Base-by-base conservation (phyloP, 1,140 invertebrate species). In the Monomorium pharaonis region DNA sequence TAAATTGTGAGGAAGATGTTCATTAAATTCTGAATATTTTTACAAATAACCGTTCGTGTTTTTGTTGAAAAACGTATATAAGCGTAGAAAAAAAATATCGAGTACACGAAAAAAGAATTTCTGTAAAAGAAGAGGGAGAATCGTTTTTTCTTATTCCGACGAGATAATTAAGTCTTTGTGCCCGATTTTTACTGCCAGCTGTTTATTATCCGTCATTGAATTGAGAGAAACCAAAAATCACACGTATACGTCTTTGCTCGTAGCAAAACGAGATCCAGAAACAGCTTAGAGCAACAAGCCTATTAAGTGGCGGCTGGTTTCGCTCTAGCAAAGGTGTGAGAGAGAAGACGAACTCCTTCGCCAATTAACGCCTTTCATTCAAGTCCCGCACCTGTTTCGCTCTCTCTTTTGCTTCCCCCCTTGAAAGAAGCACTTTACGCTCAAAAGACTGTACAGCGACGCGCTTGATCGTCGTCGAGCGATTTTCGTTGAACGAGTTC, bases 321-420 rank as follows among this genome's bases (percentile, higher is more conserved):
- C 42, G 67, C 1, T 42, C 74, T 58, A 30, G 33, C 30, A 49
- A 80, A 16, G 18, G 5, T 51, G 37, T 5, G 18, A 37, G n/a
- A 30, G 18, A 58, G 37, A 33, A 58, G 33, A 47, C 6, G 65
- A 21, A 33, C 51, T 74, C 7, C 51, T 83, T 60, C 24, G 51
- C 51, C 24, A 83, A 83, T 83, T 83, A 83, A 83, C 54, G 78
- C 67, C 24, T 83, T 83, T 83, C 78, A 83, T 83, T 83, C 51
- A 58, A 58, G n/a, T 42, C 4, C 16, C 54, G 37, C 37, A 83
- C 69, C 67, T 74, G 58, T 74, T 37, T 83, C 51, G 1, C 37
- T 60, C 78, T 33, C 37, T 47, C 47, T 80, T 72, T 44, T 37
- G 37, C 12, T 47, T 56, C 21, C 18, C 49, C 44, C 1, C 18